Base-by-base conservation (phyloP, 2,888 invertebrate genomes). In the Trisateles emortualis region DNA sequence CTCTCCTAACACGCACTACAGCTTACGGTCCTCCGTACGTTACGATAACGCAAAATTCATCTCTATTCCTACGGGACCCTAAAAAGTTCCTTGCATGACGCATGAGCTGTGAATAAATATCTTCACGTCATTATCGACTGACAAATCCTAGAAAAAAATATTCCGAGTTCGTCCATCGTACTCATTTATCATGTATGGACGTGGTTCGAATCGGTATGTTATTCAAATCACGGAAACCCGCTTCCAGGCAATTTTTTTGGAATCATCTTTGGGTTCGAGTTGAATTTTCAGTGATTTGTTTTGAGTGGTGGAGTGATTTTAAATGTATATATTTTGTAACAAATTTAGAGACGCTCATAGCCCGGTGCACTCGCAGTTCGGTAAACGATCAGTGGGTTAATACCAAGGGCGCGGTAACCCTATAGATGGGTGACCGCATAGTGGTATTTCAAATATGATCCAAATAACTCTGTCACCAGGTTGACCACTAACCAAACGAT, bases 131-230 rank as follows among this genome's bases (percentile, higher is more conserved):
- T 64, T 64, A 72, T 68, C 54, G 63, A 63, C 52, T 62, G 60
- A 56, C 60, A 59, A 50, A 59, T 53, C 44, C 54, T 52, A 58
- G 50, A 60, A 56, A 67, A 72, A 57, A 47, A 62, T 65, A 69
- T 69, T 66, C 62, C 42, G 52, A 50, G 62, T 52, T 56, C 67
- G 56, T 58, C 43, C 51, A 59, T 41, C 46, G 52, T 58, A 54
- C 69, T 68, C 78, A 72, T 79, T 76, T 68, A 68, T 78, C 78
- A 78, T 72, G 65, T 66, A 58, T 47, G 60, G 43, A 71, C 78
- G 79, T 76, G 78, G 57, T 55, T 33, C 46, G 69, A 64, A 57
- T 70, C 56, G 42, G 47, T 73, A 68, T 68, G 48, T 59, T 59
- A 65, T 72, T 64, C 61, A 67, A 64, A 73, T 72, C 26, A 19